These are phyloP conservation scores for Leiothrix lutea DNA, from an alignment of 2,113 vertebrate genomes.

Conservation along the genomic window DNA sequence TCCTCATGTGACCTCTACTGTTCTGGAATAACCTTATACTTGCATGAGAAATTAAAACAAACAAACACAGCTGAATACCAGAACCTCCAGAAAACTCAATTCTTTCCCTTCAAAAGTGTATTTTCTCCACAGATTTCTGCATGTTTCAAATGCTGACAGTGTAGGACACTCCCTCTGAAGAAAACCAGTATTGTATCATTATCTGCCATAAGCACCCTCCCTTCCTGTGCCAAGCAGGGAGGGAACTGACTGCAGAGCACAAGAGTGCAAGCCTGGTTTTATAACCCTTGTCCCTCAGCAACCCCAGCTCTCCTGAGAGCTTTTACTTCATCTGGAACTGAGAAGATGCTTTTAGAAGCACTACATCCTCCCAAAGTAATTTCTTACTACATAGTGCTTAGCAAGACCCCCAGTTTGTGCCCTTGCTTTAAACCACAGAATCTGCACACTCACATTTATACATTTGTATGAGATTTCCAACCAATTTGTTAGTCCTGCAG, in stretches of 20 bases:
- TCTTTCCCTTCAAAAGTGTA: neutral
- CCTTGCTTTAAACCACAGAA: neutral
- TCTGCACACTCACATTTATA: neutral
- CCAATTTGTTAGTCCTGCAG: neutral
- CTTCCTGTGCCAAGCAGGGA: neutral
- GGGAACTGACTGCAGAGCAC: neutral
- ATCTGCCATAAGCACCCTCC: neutral
- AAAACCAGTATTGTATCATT: neutral
- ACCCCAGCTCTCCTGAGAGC: neutral
- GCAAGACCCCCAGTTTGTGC: neutral
- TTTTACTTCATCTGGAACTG: neutral
- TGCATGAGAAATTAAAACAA: neutral
- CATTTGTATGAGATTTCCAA: neutral
- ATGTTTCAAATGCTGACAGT: neutral
- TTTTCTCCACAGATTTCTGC: neutral
- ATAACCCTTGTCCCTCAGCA: neutral
- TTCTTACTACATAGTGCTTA: neutral
- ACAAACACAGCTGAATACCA: neutral
- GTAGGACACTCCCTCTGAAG: neutral
- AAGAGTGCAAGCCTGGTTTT: neutral
- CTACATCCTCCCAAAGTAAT: neutral
- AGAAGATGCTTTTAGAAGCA: neutral
- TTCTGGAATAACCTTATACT: neutral
- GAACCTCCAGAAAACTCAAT: neutral
- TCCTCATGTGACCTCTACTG: neutral